Conservation (phyloP, 2,113 vertebrate genomes). For the Numenius arquata region DNA sequence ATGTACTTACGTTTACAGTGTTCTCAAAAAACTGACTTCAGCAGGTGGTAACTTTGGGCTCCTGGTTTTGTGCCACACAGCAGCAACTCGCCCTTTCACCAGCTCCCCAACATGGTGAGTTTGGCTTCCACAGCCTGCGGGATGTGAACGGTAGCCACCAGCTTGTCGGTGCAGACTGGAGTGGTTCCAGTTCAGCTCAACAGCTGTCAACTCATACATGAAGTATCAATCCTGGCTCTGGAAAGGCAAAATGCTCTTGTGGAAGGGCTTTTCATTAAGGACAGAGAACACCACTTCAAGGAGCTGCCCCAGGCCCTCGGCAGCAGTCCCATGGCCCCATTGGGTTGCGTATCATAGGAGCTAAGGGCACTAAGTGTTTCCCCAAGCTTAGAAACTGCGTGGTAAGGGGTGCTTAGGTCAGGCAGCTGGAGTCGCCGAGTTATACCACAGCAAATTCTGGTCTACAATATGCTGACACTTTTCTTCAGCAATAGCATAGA, state of each 20-base stretch:
- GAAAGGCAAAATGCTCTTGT: not conserved
- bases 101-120: not conserved
- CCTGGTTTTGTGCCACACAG: not conserved
- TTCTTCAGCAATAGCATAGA: not conserved
- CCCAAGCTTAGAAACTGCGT: not conserved
- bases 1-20: not conserved
- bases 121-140: not conserved
- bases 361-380: not conserved
- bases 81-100: not conserved
- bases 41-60: not conserved
- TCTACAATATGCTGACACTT: not conserved
- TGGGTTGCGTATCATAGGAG: not conserved
- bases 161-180: not conserved
- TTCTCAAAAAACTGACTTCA: not conserved
- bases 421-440: not conserved
- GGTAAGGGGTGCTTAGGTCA: not conserved
- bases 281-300: not conserved
- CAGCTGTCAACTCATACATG: not conserved
- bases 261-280: not conserved
- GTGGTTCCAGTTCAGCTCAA: not conserved
- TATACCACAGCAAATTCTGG: not conserved
- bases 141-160: not conserved
- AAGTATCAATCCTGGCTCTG: not conserved
- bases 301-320: not conserved
- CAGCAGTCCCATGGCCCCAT: rapidly evolving